Conservation (phyloP, 1,140 invertebrate genomes). For the Hormaphis cornu region DNA sequence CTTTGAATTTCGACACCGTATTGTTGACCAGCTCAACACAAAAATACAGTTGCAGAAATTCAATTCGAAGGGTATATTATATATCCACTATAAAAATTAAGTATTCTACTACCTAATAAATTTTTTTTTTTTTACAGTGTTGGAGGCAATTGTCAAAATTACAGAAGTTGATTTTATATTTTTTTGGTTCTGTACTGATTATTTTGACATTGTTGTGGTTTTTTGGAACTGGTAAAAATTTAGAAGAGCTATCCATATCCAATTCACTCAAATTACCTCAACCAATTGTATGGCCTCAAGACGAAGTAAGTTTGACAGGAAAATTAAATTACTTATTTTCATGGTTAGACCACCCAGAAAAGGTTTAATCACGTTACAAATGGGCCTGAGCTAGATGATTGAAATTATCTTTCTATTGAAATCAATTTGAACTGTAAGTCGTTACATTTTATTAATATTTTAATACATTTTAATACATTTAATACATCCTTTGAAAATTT, state of each 20-base stretch:
- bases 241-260: neutral
- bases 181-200: neutral
- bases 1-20: constrained; percentile 7
- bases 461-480: no score
- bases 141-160: constrained; percentile 17
- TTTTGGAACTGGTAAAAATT: neutral
- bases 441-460: no score
- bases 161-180: constrained; percentile 18
- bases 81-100: neutral
- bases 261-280: constrained; percentile 6
- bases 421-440: no score
- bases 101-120: neutral
- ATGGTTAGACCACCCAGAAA: no score
- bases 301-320: neutral
- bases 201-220: constrained; percentile 1
- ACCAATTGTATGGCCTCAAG: neutral
- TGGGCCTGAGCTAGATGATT: no score
- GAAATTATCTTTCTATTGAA: no score
- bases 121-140: neutral
- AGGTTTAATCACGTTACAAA: neutral
- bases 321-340: no score
- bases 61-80: neutral
- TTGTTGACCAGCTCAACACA: neutral
- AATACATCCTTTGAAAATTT: no score
- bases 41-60: constrained; percentile 5